These are phyloP conservation scores for Halictus quadricinctus DNA, from an alignment of 2,888 invertebrate species.

Conservation along the genomic window DNA sequence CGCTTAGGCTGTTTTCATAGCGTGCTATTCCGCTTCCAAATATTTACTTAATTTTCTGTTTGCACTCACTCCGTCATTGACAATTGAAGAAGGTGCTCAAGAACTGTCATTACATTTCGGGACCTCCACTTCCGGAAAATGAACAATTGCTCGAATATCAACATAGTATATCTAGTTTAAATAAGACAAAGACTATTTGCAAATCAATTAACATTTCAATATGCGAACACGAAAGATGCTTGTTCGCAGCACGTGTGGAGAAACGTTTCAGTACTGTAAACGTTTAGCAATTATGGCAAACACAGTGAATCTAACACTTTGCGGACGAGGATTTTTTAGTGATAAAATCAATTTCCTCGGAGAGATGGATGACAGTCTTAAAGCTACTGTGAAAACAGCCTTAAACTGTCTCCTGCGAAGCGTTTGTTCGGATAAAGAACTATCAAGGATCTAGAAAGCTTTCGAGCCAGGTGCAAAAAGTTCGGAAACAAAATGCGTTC, in stretches of 20 bases:
- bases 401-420: neutral
- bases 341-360: neutral
- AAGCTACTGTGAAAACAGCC: neutral
- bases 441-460: conserved; percentile 14
- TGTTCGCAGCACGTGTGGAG: too few relatives aligned
- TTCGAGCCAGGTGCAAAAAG: neutral
- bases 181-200: too few relatives aligned
- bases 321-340: neutral
- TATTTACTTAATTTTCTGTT: neutral
- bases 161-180: too few relatives aligned
- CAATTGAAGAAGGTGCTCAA: neutral
- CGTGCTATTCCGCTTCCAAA: neutral
- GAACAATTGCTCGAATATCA: neutral
- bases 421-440: conserved; percentile 4
- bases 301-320: too few relatives aligned
- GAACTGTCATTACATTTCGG: neutral
- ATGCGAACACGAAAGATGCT: too few relatives aligned
- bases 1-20: neutral
- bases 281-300: too few relatives aligned
- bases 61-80: neutral
- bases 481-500: neutral
- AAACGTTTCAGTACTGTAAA: too few relatives aligned
- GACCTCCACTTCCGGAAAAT: neutral
- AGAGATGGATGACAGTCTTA: neutral
- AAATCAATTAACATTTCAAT: too few relatives aligned